Conservation (phyloP, 2,888 invertebrate genomes). For the Cantharis rustica region DNA sequence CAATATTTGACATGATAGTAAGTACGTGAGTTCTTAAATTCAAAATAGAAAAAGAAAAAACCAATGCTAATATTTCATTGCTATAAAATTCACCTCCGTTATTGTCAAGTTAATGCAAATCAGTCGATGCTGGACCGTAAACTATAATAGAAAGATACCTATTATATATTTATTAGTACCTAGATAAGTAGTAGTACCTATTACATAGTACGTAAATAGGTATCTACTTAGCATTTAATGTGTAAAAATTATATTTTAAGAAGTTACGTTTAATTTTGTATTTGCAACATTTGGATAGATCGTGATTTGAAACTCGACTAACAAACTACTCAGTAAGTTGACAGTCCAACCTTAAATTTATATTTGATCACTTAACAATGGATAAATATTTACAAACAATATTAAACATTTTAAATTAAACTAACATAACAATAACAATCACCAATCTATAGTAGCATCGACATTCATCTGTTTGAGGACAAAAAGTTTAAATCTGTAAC, state of each 20-base stretch:
- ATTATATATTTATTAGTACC: no score
- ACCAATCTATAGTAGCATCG: conserved; percentile 27
- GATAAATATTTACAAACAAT: neutral
- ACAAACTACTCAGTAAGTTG: neutral
- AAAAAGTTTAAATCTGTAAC: conserved; percentile 39
- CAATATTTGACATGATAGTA: no score
- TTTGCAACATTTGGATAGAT: neutral
- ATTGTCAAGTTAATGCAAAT: no score
- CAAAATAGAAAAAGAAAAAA: no score
- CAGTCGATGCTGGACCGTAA: no score
- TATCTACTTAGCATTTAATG: no score
- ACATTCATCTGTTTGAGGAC: conserved; percentile 33
- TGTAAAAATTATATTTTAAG: neutral
- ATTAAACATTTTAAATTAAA: neutral
- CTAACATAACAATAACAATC: conserved; percentile 6
- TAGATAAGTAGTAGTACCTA: no score
- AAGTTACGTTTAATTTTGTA: neutral
- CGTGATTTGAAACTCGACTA: neutral
- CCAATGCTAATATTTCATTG: no score
- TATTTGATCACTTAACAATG: neutral
- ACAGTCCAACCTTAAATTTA: neutral
- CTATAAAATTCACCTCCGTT: no score
- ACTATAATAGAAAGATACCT: no score
- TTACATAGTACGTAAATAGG: no score
- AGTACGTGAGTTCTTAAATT: no score